Base-by-base conservation (phyloP, 2,113 vertebrate species). In the Rhinogobius similis region DNA sequence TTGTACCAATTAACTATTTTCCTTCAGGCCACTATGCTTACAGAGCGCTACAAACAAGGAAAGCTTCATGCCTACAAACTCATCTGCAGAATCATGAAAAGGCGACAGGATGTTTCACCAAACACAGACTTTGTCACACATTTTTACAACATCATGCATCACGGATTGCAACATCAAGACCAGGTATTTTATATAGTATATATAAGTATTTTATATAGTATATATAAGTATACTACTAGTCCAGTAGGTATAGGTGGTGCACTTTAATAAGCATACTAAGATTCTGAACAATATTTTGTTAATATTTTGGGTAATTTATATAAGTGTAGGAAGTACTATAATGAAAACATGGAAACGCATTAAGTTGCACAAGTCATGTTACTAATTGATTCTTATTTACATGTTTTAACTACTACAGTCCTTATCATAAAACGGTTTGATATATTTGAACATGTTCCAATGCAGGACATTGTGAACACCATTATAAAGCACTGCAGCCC, bases 121-220 rank as follows among this genome's bases (percentile, higher is more conserved):
- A 99, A 98, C 87, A 93, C 93, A 12, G 98, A 99, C 91, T 99
- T 98, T 91, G 93, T 99, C 81, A 98, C 95, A 64, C 98, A 99
- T 93, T 99, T 99, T 89, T 99, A 97, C 92, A 98, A 97, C 90
- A 98, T 99, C 90, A 99, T 99, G 97, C 98, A 99, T 85, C 96
- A 96, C 81, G 98, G 97, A 80, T 94, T 99, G 76, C 93, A 99
- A 90, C 96, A 99, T 83, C 93, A 95, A 76, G 98, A 99, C 92
- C 98, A 99, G 94, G 98, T 98, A 58, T 18, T 21, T 61, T 50
- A 9, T 50, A 50, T 1, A 21, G 6, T 4, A 7, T n/a, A n/a
- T n/a, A n/a, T n/a, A n/a, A n/a, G 98, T 98, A 58, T 18, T 21
- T 61, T 50, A 9, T 50, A 50, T 1, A 21, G 6, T 4, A 7